A percentile compares a stretch with the other conserved stretches of the same genome.
Evolutionary conservation across 2,113 vertebrate species (phyloP).

Genomic region (Mus musculus): GRCm39 chr4:34952501-34953000

Average conservation of each 20-base stretch:
- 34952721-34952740: conserved; percentile 48
- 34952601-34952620: not conserved
- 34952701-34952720: conserved; percentile 69
- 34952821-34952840: conserved; percentile 38
- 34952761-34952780: not conserved
- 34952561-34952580: conserved; percentile 45
- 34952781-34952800: not conserved
- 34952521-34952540: too few species aligned
- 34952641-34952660: conserved; percentile 29
- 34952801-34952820: conserved; percentile 56
- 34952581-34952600: conserved; percentile 4
- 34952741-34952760: conserved; percentile 14
- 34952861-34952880: not conserved
- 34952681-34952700: conserved; percentile 64
- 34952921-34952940: conserved; percentile 10
- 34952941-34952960: not conserved
- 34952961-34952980: not conserved
- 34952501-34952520: too few species aligned
- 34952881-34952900: not conserved
- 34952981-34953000: rapidly evolving
- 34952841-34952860: not conserved
- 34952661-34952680: conserved; percentile 63
- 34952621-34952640: not conserved
- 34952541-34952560: not conserved
- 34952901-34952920: conserved; percentile 51